Evolutionary conservation across 2,888 invertebrate genomes (phyloP).

Genomic region (Myathropa florea): DNA sequence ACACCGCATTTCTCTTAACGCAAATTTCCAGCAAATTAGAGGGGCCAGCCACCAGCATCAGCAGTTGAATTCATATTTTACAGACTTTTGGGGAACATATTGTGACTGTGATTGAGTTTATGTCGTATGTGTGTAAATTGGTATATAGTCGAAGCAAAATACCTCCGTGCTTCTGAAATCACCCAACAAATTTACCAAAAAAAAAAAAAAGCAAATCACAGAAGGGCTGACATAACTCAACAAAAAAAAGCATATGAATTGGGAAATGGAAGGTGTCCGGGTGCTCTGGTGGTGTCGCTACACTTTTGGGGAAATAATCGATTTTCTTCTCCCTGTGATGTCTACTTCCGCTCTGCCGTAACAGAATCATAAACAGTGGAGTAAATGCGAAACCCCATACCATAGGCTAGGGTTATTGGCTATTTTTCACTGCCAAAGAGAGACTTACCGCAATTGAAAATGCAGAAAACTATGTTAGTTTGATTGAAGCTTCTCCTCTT

Average conservation of each 20-base stretch:
- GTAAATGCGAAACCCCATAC: slow-evolving; percentile 25
- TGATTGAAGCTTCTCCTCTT: not conserved
- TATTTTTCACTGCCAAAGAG: slow-evolving; percentile 17
- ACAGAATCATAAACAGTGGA: slow-evolving; percentile 51
- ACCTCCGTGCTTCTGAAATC: not conserved
- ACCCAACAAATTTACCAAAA: not conserved
- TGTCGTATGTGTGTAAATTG: not conserved
- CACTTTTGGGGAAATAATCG: slow-evolving; percentile 58
- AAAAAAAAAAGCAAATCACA: slow-evolving; percentile 15
- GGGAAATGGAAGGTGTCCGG: slow-evolving; percentile 41
- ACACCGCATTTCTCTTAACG: slow-evolving; percentile 44
- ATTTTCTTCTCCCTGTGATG: slow-evolving; percentile 67
- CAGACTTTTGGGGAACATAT: slow-evolving; percentile 24
- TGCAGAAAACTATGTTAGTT: slow-evolving; percentile 1
- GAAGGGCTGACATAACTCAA: slow-evolving; percentile 43
- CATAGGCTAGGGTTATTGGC: slow-evolving; percentile 26
- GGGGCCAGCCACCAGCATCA: slow-evolving; percentile 42
- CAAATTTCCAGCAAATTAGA: slow-evolving; percentile 55
- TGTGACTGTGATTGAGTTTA: slow-evolving; percentile 10
- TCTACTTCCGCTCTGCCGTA: slow-evolving; percentile 61
- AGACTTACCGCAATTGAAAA: slow-evolving; percentile 55
- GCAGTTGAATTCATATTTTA: slow-evolving; percentile 19
- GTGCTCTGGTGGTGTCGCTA: slow-evolving; percentile 39
- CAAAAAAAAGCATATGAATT: slow-evolving; percentile 2
- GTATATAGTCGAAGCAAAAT: not conserved